phyloP scores from a whole-genome alignment of 2,797 vertebrate species.

The Antrozous pallidus region DNA sequence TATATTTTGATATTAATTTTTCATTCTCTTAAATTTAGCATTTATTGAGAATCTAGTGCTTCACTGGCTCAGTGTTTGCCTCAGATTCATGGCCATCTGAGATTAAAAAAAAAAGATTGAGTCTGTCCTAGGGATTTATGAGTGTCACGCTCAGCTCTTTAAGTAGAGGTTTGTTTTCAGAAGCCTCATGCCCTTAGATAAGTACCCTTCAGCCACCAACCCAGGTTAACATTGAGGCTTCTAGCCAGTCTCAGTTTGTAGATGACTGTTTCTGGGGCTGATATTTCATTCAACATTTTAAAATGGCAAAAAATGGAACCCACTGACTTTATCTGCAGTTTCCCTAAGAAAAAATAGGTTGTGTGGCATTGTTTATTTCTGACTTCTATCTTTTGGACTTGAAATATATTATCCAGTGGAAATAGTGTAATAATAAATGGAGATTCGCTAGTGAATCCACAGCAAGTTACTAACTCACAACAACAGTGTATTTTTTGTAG shows the following conservation, averaged over 20 bases:
- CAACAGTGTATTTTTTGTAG: not conserved
- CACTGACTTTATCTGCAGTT: not conserved
- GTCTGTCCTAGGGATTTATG: not conserved
- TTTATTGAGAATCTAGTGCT: not conserved
- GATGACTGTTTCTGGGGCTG: not conserved
- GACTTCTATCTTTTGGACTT: slow-evolving; percentile 23
- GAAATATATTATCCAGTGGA: slow-evolving; percentile 1
- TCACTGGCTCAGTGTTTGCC: slow-evolving; percentile 1
- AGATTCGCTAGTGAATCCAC: not conserved
- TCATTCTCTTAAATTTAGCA: not conserved
- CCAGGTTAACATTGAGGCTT: not conserved
- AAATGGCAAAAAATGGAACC: slow-evolving; percentile 4
- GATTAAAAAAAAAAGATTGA: not conserved
- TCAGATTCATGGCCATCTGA: not conserved
- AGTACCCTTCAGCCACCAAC: not conserved
- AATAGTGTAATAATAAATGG: not conserved
- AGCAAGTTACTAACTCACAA: not conserved
- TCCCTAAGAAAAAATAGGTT: slow-evolving; percentile 11
- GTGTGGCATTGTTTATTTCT: not conserved
- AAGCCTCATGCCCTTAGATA: not conserved
- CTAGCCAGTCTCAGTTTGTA: not conserved
- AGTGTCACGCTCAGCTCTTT: not conserved
- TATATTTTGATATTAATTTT: not conserved
- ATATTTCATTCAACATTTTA: not conserved
- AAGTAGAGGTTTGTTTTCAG: not conserved